Conservation (phyloP, 2,888 invertebrate species). For the Sesia bembeciformis region DNA sequence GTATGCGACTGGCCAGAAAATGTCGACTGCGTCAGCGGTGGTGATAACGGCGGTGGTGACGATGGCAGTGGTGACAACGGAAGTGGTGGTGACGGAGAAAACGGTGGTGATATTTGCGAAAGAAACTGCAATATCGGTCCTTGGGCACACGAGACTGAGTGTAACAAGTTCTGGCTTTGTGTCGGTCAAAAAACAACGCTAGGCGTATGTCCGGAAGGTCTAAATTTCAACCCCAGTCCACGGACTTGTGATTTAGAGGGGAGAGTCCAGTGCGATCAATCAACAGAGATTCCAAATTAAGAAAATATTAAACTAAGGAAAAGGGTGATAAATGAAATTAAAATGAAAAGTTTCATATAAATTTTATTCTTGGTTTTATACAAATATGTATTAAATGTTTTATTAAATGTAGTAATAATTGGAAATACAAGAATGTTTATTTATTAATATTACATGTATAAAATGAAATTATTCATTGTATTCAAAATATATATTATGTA, state of each 20-base stretch:
- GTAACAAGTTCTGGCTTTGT: slow-evolving; percentile 56
- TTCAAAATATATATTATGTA: too few species aligned
- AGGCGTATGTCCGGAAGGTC: slow-evolving; percentile 41
- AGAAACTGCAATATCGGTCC: slow-evolving; percentile 38
- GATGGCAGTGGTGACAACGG: slow-evolving; percentile 1
- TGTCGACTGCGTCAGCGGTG: slow-evolving; percentile 9
- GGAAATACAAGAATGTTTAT: too few species aligned
- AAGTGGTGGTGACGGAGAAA: background rate
- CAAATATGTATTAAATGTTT: too few species aligned
- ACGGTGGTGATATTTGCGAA: slow-evolving; percentile 20
- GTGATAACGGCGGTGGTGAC: slow-evolving; percentile 1
- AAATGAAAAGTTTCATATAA: too few species aligned
- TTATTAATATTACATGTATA: too few species aligned
- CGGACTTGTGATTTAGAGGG: slow-evolving; percentile 47
- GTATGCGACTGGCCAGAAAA: slow-evolving; percentile 15
- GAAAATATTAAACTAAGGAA: too few species aligned
- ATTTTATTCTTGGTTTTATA: too few species aligned
- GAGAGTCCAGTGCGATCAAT: slow-evolving; percentile 15
- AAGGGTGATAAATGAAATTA: too few species aligned
- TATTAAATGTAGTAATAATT: too few species aligned
- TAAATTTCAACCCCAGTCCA: slow-evolving; percentile 42
- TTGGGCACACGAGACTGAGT: slow-evolving; percentile 47
- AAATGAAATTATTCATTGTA: too few species aligned
- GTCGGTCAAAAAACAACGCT: slow-evolving; percentile 25
- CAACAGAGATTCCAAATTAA: too few species aligned